Evolutionary conservation across 2,797 vertebrate genomes (phyloP).

Genomic region (Myripristis jacobus): DNA sequence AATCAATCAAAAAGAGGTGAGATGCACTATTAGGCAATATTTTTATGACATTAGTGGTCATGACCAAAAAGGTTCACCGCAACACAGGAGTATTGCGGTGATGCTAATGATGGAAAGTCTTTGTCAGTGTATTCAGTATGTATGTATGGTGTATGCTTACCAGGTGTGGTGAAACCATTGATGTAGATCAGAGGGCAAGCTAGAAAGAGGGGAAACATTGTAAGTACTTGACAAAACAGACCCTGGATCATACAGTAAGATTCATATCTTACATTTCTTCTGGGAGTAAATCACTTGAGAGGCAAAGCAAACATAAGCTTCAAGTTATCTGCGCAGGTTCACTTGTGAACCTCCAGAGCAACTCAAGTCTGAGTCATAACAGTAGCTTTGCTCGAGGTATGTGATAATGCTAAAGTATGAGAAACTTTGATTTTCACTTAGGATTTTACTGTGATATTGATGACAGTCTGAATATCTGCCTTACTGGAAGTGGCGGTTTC

Average conservation of each 20-base stretch:
- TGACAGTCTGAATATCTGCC: slow-evolving; percentile 41
- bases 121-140: slow-evolving; percentile 8
- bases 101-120: slow-evolving; percentile 21
- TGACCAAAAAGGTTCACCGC: neutral
- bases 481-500: slow-evolving; percentile 99
- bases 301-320: neutral
- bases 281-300: slow-evolving; percentile 28
- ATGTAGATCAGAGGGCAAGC: slow-evolving; percentile 98
- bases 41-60: no score
- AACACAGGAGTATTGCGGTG: neutral
- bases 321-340: slow-evolving; percentile 25
- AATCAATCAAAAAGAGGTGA: neutral
- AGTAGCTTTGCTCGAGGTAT: neutral
- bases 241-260: slow-evolving; percentile 32
- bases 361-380: neutral
- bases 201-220: slow-evolving; percentile 73
- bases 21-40: neutral
- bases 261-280: slow-evolving; percentile 30
- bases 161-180: slow-evolving; percentile 97
- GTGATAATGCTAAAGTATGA: neutral
- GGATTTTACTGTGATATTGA: neutral
- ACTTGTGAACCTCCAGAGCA: slow-evolving; percentile 3
- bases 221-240: slow-evolving; percentile 44
- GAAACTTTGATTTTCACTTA: neutral
- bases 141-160: slow-evolving; percentile 79